Evolutionary conservation across 2,888 invertebrate species (phyloP).

Genomic region (Eudasyphora cyanicolor): DNA sequence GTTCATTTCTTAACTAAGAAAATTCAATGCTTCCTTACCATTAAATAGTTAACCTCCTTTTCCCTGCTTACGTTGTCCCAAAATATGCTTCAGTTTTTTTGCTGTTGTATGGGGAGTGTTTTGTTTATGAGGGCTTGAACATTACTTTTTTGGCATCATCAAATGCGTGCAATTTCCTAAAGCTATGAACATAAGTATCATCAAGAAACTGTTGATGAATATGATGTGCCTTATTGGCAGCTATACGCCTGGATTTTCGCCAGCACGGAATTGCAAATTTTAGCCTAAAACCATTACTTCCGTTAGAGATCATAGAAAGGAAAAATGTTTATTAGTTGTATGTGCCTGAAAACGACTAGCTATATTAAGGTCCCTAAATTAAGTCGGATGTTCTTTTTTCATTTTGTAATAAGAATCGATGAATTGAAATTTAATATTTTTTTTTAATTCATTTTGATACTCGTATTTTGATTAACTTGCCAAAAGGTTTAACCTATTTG

Average conservation of each 20-base stretch:
- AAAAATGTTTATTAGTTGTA: background rate
- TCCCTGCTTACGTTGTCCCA: background rate
- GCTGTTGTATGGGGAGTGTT: background rate
- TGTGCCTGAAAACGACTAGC: no score
- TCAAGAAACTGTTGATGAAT: slow-evolving; percentile 7
- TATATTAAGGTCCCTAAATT: no score
- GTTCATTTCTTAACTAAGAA: slow-evolving; percentile 17
- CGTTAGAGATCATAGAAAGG: background rate
- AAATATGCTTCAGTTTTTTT: slow-evolving; percentile 1
- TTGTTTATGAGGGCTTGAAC: slow-evolving; percentile 10
- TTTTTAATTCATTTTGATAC: no score
- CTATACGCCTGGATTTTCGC: background rate
- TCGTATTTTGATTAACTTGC: no score
- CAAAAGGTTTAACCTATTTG: no score
- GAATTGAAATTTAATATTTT: no score
- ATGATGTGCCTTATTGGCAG: slow-evolving; percentile 32
- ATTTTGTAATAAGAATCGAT: no score
- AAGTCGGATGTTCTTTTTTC: no score
- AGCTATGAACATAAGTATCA: slow-evolving; percentile 37
- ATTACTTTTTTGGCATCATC: background rate
- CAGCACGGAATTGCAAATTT: background rate
- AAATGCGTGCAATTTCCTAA: slow-evolving; percentile 26
- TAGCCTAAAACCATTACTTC: background rate
- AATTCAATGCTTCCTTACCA: background rate
- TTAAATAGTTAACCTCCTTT: background rate